phyloP scores from a whole-genome alignment of 2,888 invertebrate species.

The Parnassius orleans region DNA sequence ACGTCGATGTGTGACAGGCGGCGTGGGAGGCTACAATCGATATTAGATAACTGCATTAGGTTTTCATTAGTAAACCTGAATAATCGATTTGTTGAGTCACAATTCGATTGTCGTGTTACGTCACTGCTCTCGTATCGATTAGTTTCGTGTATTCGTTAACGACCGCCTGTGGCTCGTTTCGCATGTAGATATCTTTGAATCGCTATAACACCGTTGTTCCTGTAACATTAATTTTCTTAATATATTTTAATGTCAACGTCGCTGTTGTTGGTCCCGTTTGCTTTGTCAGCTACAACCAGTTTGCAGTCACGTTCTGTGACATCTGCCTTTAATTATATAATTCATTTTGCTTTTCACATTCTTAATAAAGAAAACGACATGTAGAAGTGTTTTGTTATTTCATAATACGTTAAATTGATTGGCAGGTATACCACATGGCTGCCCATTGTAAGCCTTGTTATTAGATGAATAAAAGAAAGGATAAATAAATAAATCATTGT shows the following conservation, averaged over 20 bases:
- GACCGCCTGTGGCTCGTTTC: conserved; percentile 37
- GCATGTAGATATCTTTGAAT: conserved; percentile 35
- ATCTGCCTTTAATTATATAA: conserved; percentile 3
- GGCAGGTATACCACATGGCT: too few relatives aligned
- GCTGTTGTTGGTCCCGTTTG: conserved; percentile 14
- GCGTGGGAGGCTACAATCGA: conserved; percentile 68
- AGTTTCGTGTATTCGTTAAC: conserved; percentile 35
- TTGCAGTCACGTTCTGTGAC: conserved; percentile 3
- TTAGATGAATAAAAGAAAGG: too few relatives aligned
- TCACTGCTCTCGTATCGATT: conserved; percentile 36
- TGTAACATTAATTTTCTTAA: conserved; percentile 21
- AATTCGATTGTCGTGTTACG: conserved; percentile 40
- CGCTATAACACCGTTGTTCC: conserved; percentile 23
- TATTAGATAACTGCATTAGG: conserved; percentile 72
- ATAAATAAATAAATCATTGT: too few relatives aligned
- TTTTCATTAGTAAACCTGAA: conserved; percentile 61
- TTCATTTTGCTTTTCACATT: too few relatives aligned
- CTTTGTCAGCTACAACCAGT: conserved; percentile 2
- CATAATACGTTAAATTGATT: too few relatives aligned
- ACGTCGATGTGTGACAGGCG: conserved; percentile 54
- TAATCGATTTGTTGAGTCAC: conserved; percentile 56
- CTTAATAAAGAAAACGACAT: too few relatives aligned
- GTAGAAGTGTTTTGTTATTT: too few relatives aligned
- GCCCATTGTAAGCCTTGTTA: too few relatives aligned
- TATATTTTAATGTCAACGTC: conserved; percentile 19